Conservation (phyloP, 1,140 invertebrate genomes). For the Eriocheir sinensis region DNA sequence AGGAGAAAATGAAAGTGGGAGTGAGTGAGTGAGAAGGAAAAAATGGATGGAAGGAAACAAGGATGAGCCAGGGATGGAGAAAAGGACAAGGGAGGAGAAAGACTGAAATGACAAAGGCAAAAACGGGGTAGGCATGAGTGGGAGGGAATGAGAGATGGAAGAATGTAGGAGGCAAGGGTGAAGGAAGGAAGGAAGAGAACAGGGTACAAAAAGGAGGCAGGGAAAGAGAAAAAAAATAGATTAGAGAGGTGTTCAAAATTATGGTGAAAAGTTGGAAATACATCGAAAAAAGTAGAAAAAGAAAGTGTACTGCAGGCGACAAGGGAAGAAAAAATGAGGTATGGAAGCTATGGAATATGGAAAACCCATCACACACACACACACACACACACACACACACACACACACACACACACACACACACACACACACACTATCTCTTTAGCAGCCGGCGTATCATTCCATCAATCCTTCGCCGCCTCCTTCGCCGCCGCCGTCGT, state of each 20-base stretch:
- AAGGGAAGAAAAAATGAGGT: neutral
- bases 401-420: constrained; percentile 35
- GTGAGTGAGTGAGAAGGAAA: no score
- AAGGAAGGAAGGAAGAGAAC: no score
- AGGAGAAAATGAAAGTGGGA: neutral
- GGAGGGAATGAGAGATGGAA: neutral
- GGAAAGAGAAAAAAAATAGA: no score
- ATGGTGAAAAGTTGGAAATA: neutral
- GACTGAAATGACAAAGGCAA: neutral
- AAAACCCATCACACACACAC: constrained; percentile 20
- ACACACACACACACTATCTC: constrained; percentile 47
- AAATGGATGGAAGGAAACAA: neutral
- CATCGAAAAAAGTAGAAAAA: neutral
- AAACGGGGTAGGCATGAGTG: neutral
- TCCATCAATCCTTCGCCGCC: neutral
- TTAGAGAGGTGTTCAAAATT: neutral
- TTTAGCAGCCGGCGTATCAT: neutral
- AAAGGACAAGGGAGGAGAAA: constrained; percentile 6
- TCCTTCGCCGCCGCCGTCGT: neutral
- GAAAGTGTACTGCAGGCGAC: neutral
- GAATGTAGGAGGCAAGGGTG: no score
- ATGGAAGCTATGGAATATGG: neutral
- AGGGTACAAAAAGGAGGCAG: no score
- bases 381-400: constrained; percentile 50
- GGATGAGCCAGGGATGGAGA: neutral